Conservation (phyloP, 2,113 vertebrate species). For the Ifrita kowaldi region DNA sequence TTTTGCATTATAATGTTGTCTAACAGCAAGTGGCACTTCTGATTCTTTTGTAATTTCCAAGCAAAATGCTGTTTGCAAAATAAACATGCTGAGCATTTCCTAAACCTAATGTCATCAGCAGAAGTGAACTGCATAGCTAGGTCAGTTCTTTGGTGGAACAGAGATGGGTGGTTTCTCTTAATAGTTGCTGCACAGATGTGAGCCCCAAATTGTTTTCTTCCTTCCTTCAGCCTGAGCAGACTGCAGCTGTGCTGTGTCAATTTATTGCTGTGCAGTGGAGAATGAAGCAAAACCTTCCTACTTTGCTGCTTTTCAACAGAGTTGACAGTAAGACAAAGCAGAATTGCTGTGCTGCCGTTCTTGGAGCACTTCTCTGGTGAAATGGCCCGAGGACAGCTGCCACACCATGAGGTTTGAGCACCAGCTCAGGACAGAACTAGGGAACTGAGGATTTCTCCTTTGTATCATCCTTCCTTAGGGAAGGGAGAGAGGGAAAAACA, state of each 20-base stretch:
- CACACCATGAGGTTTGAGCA: background rate
- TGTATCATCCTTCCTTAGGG: background rate
- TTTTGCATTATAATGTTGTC: conserved; percentile 62
- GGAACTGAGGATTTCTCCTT: background rate
- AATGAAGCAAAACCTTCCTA: conserved; percentile 7
- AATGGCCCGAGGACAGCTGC: background rate
- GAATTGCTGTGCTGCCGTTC: background rate
- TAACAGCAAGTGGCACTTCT: conserved; percentile 66
- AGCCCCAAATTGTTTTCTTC: background rate
- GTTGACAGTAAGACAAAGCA: background rate
- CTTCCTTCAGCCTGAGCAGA: background rate
- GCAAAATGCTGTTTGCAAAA: conserved; percentile 58
- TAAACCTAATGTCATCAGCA: conserved; percentile 21
- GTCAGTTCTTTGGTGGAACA: background rate
- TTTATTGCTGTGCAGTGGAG: background rate
- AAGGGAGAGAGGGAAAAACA: background rate
- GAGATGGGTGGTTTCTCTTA: background rate
- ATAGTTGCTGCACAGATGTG: background rate
- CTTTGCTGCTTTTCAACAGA: background rate
- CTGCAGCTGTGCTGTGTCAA: conserved; percentile 1
- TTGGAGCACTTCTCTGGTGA: background rate
- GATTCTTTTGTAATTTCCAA: conserved; percentile 55
- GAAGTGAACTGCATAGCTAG: background rate
- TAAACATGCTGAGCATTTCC: conserved; percentile 45
- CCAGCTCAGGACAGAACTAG: background rate